Base-by-base conservation (phyloP, 2,113 vertebrate genomes). In the Passer domesticus region DNA sequence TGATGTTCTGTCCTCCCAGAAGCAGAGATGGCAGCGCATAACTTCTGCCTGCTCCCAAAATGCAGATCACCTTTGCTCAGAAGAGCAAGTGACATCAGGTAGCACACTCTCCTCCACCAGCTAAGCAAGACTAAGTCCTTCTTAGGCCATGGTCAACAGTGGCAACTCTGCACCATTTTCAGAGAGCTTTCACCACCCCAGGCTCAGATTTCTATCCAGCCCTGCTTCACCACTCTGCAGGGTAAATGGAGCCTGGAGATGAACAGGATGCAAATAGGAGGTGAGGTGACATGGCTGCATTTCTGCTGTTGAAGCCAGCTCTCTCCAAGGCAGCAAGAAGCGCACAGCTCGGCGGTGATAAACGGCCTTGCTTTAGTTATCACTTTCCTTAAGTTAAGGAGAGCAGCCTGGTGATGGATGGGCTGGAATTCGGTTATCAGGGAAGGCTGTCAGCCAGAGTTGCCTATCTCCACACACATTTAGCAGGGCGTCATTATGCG, bases 401-500 rank as follows among this genome's bases (percentile, higher is more conserved):
- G 95, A 98, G 96, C 94, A 96, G 97, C 94, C 94, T 92, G 72
- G 96, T 98, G 98, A 98, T 98, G 97, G 98, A 98, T 98, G 98
- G 96, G 96, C 87, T 97, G 89, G 97, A 98, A 98, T 98, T 98
- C 93, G 96, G 98, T 98, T 98, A 98, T 98, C 97, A 95, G 97
- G 97, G 94, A 97, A 96, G 97, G 98, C 98, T 98, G 98, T 98
- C 98, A 98, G 98, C 98, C 96, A 97, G 97, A 97, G 97, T 97
- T 98, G 97, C 97, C 98, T 98, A 98, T 98, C 98, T 98, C 95
- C 97, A 96, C 97, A 98, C 97, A 98, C 97, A 98, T 98, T 96
- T 97, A 93, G 89, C 97, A 98, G 95, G 97, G 97, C 94, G 97
- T 98, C 98, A 98, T 98, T 98, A 98, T 97, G 97, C 97, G 90